Base-by-base conservation (phyloP, 2,113 vertebrate species). In the Sebastes fasciatus region DNA sequence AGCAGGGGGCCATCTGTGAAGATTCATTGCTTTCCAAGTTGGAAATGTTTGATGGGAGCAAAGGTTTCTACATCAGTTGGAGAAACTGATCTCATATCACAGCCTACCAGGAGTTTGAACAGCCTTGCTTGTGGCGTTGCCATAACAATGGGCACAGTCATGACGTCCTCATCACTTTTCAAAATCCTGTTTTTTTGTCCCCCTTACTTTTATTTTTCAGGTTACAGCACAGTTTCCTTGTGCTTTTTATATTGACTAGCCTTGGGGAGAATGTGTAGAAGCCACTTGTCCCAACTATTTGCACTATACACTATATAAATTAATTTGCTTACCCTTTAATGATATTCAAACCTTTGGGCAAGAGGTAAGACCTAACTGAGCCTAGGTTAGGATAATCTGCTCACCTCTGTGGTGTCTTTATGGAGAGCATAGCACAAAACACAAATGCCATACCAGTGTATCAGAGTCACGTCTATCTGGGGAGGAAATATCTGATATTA, bases 401-500 rank as follows among this genome's bases (percentile, higher is more conserved):
- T n/a, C 43, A 34, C 23, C 26, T 77, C 60, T 76, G 17, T 49
- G 19, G 45, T n/a, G n/a, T 49, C 67, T 74, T 72, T 69, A 67
- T 60, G 45, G 2, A 64, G 13, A 17, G 34, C 34, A 34, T 34
- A 34, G 34, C 34, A 62, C 46, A 46, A 45, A 64, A 75, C 61
- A 79, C 21, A 80, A 62, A 61, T 64, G 46, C 52, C 68, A 64
- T 26, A 61, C 67, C 57, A 60, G 21, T 68, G 16, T n/a, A 82
- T 52, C 62, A 51, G 2, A 51, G 46, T 80, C n/a, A 54, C 49
- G 34, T 69, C 63, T 46, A 48, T 77, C 60, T 79, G 16, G 4
- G 34, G 60, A 66, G 52, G 16, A 82, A 77, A 78, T 66, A 55
- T 83, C n/a, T 34, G 34, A 78, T 66, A 73, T 77, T 68, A 69